Conservation (phyloP, 2,113 vertebrate genomes). For the Chaetorhynchus papuensis region DNA sequence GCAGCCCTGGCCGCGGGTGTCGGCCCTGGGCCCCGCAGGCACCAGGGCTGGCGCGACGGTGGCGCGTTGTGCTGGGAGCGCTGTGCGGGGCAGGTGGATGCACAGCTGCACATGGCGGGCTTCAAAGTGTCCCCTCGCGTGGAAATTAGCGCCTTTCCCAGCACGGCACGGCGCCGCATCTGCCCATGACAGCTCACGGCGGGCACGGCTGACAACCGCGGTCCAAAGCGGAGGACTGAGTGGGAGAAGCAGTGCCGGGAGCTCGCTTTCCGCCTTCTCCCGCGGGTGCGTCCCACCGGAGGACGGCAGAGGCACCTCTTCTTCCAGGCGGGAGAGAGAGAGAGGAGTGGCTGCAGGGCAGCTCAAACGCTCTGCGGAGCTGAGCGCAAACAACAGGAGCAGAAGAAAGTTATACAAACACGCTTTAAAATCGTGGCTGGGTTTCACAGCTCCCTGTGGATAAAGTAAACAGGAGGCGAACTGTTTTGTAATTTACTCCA, state of each 20-base stretch:
- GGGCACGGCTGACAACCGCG: too few species aligned
- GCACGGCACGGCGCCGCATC: neutral
- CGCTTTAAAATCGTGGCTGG: neutral
- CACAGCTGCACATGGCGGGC: neutral
- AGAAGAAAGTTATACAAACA: slow-evolving; percentile 18
- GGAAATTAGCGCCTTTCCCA: neutral
- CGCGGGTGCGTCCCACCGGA: neutral
- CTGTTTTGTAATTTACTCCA: slow-evolving; percentile 57
- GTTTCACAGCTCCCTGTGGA: slow-evolving; percentile 8
- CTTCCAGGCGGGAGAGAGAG: neutral
- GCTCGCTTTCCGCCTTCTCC: neutral
- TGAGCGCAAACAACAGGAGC: neutral
- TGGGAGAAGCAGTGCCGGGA: accelerated
- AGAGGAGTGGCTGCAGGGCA: neutral
- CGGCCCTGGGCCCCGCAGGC: neutral
- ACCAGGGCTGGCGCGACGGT: accelerated
- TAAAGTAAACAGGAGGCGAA: slow-evolving; percentile 7
- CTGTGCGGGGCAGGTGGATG: neutral
- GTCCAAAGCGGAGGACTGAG: neutral
- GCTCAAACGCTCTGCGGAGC: neutral
- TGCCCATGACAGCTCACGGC: accelerated
- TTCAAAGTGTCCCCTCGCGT: neutral
- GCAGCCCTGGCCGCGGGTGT: neutral
- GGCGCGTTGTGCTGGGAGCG: neutral
- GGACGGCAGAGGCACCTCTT: neutral